These are phyloP conservation scores for Larimichthys polyactis DNA, from an alignment of 2,113 vertebrate species.

Conservation along the genomic window DNA sequence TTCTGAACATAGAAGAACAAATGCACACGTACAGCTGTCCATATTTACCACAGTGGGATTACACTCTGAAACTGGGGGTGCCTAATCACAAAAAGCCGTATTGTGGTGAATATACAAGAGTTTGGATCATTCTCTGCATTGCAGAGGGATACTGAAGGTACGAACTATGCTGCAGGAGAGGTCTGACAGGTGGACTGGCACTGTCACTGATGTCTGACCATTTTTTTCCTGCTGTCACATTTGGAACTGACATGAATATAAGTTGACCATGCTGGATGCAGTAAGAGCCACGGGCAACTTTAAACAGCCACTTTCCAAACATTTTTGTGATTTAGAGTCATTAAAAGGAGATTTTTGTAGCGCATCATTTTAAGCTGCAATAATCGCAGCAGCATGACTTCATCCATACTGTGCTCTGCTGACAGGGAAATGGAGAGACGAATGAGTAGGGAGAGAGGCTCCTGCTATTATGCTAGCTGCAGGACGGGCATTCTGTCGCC, in stretches of 20 bases:
- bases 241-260: background rate
- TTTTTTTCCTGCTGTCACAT: background rate
- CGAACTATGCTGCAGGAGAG: background rate
- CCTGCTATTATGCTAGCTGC: slow-evolving; percentile 53
- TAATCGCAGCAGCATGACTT: slow-evolving; percentile 37
- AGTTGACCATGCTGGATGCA: background rate
- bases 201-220: background rate
- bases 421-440: background rate
- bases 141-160: background rate
- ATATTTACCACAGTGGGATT: too few relatives aligned
- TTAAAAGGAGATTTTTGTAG: background rate
- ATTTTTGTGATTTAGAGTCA: background rate
- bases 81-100: background rate
- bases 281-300: background rate
- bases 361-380: slow-evolving; percentile 14
- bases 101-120: background rate
- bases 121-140: background rate
- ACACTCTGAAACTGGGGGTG: too few relatives aligned
- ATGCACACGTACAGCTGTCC: too few relatives aligned
- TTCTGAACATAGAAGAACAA: too few relatives aligned
- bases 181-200: background rate
- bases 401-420: slow-evolving; percentile 29
- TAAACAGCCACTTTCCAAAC: background rate
- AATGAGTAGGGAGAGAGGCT: background rate
- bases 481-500: slow-evolving; percentile 52